Evolutionary conservation across 2,888 invertebrate species (phyloP).

Genomic region (Parnassius apollo): DNA sequence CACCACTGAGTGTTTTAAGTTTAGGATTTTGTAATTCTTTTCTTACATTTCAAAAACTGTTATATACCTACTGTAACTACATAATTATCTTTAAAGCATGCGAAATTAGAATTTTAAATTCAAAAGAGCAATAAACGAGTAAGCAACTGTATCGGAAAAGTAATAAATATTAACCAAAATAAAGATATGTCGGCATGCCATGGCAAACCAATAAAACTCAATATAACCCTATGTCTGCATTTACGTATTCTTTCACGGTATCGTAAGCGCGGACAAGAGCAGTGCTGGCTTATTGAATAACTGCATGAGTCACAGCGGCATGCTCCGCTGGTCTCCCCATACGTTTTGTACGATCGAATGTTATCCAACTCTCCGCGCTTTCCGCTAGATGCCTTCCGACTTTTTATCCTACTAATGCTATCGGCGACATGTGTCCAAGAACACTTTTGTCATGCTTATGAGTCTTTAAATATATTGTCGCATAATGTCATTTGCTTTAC

Average conservation of each 20-base stretch:
- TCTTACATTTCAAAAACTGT: too few species aligned
- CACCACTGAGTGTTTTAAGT: too few species aligned
- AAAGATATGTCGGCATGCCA: slow-evolving; percentile 19
- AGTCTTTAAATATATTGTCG: slow-evolving; percentile 41
- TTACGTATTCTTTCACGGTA: slow-evolving; percentile 48
- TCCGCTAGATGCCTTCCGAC: slow-evolving; percentile 50
- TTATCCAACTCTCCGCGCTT: slow-evolving; percentile 26
- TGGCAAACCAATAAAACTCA: slow-evolving; percentile 27
- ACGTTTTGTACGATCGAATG: slow-evolving; percentile 52
- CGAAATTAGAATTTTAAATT: background rate
- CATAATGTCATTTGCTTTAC: slow-evolving; percentile 36
- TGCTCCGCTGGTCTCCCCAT: slow-evolving; percentile 64
- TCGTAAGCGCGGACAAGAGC: slow-evolving; percentile 52
- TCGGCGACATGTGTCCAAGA: slow-evolving; percentile 56
- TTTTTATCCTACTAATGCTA: slow-evolving; percentile 60
- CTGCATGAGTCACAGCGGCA: slow-evolving; percentile 71
- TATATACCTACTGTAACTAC: too few species aligned
- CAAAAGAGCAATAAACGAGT: background rate
- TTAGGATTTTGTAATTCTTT: too few species aligned
- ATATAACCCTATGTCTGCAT: slow-evolving; percentile 39
- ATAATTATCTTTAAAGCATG: too few species aligned
- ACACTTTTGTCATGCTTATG: slow-evolving; percentile 59
- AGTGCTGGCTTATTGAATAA: slow-evolving; percentile 70
- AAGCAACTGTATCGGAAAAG: background rate
- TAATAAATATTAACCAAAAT: slow-evolving; percentile 23